Base-by-base conservation (phyloP, 2,113 vertebrate species). In the Sciurus niger region DNA sequence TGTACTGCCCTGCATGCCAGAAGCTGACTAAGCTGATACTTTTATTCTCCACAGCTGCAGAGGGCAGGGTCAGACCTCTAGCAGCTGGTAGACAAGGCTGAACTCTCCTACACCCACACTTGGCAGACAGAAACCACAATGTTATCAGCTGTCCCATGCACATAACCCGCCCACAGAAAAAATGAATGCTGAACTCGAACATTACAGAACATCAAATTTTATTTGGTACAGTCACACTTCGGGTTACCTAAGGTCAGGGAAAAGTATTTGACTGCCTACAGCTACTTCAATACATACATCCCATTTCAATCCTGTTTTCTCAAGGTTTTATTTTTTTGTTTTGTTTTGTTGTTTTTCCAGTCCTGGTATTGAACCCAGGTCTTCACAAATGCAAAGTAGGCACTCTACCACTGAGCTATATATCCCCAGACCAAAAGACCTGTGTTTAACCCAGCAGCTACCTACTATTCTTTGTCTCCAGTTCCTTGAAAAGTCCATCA, bases 11-110 rank as follows among this genome's bases (percentile, higher is more conserved):
- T 60, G 12, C 30, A 30, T 74, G 94, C 95, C 96, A 98, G 53
- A 60, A 94, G 88, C 88, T 95, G 95, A 95, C 84, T 84, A 96
- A 94, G 73, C 88, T 94, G 67, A 82, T 74, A 90, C 76, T 96
- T 97, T 95, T 80, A 97, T 95, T 97, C 87, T 97, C 89, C 53
- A 76, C 94, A 97, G 92, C 87, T 95, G 94, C 84, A 90, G 37
- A 96, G 94, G 74, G 43, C 83, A 93, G 68, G 43, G 79, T 89
- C 94, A 95, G 80, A 79, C 65, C 65, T 92, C 87, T 7, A 93
- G 84, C 93, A 97, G 88, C 82, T 95, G 88, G 65, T 68, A n/a
- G 82, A 95, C 87, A 96, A 94, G 67, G 51, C 17, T 97, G 73
- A 90, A 97, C 77, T 90, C 70, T 63, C 76, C 65, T 63, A 92